Evolutionary conservation across 2,797 vertebrate species (phyloP), one percentile per base, ranked within the genome.

Genomic region (Eurystomus glaucurus): DNA sequence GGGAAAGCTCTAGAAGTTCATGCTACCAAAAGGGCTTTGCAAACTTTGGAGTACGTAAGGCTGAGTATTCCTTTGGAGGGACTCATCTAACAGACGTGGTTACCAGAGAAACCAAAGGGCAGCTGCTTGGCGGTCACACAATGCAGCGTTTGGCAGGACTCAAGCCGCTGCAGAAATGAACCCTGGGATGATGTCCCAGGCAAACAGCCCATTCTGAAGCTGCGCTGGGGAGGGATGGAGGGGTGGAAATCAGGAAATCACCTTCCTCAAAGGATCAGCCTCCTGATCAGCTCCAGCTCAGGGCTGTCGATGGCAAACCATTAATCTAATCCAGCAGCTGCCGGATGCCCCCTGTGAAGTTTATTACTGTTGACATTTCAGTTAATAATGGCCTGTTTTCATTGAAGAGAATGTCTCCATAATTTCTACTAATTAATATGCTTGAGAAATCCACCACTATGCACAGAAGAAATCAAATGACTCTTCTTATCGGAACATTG

Each of bases 181-280:
- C 19, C 4, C 15, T 6, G 0, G 51, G 74, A 20, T 18, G 54
- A 57, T 4, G 7, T 9, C 69, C 18, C 26, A 10, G 12, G 1
- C 1, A 0, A 76, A 33, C 11, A 10, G 43, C 48, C 31, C 0
- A 0, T 10, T 6, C 25, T 4, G 65, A 43, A 54, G 16, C 64
- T 31, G 29, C 0, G 0, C 0, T 43, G 28, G 37, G 17, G 31
- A 46, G 6, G 18, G 35, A 25, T 2, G 39, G 35, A n/a, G 0
- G 45, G 74, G 18, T 9, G 25, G 57, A 35, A 58, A 28, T 37
- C 52, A 5, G 25, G 57, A 35, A 58, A 28, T 37, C 52, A 5
- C 33, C 52, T 26, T 48, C 58, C 75, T 33, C 69, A 25, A 12
- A 37, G 60, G 13, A n/a, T 11, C 51, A 29, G 58, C 50, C 46